Evolutionary conservation across 64 coral and sea anemone genomes (phyloP).

Genomic region (Montipora efflorescens): DNA sequence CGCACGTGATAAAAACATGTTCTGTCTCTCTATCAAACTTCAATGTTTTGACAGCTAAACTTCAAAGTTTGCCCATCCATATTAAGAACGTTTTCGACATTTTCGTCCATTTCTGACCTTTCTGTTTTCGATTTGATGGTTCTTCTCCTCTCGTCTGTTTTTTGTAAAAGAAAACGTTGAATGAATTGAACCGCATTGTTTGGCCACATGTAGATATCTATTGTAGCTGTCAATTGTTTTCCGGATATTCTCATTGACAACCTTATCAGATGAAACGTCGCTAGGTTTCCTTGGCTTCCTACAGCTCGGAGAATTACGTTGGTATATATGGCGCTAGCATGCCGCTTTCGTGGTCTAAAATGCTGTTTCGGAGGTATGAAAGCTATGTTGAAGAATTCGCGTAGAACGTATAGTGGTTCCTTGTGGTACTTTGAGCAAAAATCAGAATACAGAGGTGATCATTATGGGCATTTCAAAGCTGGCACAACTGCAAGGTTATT

Average conservation of each 20-base stretch:
- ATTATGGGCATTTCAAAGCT: not conserved
- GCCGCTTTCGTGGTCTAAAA: not conserved
- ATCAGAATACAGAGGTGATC: slow-evolving; percentile 3
- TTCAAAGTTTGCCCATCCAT: not conserved
- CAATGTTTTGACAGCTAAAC: not conserved
- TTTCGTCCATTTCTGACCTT: not conserved
- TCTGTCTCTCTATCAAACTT: not conserved
- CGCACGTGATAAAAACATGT: not conserved
- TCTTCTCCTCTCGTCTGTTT: not conserved
- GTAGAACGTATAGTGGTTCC: not conserved
- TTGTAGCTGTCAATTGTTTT: slow-evolving; percentile 17
- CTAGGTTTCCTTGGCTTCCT: not conserved
- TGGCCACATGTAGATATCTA: not conserved
- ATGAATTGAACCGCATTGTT: slow-evolving; percentile 3
- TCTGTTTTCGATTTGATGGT: not conserved
- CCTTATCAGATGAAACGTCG: not conserved
- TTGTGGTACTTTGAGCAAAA: slow-evolving; percentile 29
- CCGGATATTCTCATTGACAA: slow-evolving; percentile 5
- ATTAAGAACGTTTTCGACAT: not conserved
- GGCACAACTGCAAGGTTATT: not conserved
- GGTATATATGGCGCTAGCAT: not conserved
- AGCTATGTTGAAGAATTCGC: not conserved
- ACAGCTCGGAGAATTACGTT: not conserved
- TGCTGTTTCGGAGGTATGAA: slow-evolving; percentile 25
- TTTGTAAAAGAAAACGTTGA: not conserved